Evolutionary conservation across 2,797 vertebrate genomes (phyloP), one percentile per base, ranked within the genome.

Genomic region (Anguilla marmorata): DNA sequence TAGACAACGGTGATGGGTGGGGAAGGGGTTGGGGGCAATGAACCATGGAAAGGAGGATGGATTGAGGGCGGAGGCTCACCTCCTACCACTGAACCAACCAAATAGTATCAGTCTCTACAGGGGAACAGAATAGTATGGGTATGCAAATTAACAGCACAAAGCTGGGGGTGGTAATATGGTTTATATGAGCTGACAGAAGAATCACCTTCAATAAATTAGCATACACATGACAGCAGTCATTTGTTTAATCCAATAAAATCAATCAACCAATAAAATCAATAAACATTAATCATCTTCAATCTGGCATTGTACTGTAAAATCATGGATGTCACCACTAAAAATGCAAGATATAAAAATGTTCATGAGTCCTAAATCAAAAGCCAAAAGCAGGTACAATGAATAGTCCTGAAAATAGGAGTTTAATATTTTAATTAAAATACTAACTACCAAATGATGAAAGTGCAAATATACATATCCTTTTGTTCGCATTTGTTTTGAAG

Each of bases 61-160:
- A 72, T 74, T 92, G 90, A 88, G 90, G 85, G 92, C 91, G 93
- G 89, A 88, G 27, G 85, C 88, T 79, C 93, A 89, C 88, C 93
- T 95, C 94, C 94, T 92, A 93, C 92, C 91, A 72, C 89, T 91
- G 92, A 56, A 66, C 82, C 72, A 87, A 93, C 89, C 88, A 87
- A 91, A 91, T 1, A 41, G 86, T 88, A 89, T 7, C 85, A 90
- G 90, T 88, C 85, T 91, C 9, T 14, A 82, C 21, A 50, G 21
- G 45, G 41, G 19, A 24, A 82, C 45, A 48, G 7, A 24, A 11
- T 5, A 82, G 24, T 50, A 90, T 82, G 84, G 4, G 50, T 88
- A 88, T 30, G 92, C 88, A 90, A 93, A 93, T 74, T 58, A 27
- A 33, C 14, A 58, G 74, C 27, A 41, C 5, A 56, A 33, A 24